Evolutionary conservation across 2,113 vertebrate species (phyloP).

Genomic region (Datnioides undecimradiatus): DNA sequence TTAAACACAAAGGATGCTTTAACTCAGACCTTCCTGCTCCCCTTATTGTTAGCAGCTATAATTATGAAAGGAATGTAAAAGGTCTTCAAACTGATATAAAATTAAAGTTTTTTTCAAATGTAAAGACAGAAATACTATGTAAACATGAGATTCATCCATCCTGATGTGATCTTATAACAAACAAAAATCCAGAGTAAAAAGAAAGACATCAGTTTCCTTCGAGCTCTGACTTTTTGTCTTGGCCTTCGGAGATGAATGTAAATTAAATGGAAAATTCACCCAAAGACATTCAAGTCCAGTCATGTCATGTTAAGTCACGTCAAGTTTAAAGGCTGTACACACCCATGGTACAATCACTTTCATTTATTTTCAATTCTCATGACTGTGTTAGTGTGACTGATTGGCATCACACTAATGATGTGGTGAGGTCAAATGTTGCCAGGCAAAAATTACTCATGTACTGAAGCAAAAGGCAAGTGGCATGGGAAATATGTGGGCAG

Average conservation of each 20-base stretch:
- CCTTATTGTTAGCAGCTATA: constrained; percentile 14
- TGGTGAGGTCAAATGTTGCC: background rate
- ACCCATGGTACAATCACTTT: background rate
- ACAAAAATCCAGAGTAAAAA: no score
- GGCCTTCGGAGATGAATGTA: background rate
- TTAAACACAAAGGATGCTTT: background rate
- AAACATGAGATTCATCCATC: no score
- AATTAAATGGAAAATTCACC: background rate
- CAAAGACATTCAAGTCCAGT: background rate
- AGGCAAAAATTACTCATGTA: background rate
- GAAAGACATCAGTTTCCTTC: background rate
- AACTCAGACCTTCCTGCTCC: background rate
- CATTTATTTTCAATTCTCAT: background rate
- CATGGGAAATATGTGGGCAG: background rate
- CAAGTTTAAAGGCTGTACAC: background rate
- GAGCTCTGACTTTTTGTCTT: background rate
- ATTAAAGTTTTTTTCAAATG: no score
- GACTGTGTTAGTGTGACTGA: background rate
- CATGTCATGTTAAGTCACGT: background rate
- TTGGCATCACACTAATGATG: background rate
- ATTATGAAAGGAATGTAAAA: no score
- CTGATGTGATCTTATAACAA: no score
- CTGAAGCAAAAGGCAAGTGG: background rate
- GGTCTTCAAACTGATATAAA: no score
- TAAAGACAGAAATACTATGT: no score